phyloP scores from a whole-genome alignment of 2,113 vertebrate species.

The Pteruthius melanotis region DNA sequence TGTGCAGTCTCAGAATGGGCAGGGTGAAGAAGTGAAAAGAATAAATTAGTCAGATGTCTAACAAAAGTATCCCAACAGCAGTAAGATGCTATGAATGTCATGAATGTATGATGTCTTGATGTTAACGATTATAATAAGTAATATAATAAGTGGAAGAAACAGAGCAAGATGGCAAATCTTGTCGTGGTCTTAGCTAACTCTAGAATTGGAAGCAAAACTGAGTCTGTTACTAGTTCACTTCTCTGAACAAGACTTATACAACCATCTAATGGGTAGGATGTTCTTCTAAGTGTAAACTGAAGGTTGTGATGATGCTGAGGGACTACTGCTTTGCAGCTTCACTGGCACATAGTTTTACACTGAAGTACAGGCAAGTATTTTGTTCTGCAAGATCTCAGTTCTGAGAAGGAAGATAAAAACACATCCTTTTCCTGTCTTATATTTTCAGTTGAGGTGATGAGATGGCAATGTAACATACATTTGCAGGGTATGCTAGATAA shows the following conservation, averaged over 20 bases:
- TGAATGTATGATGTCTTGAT: neutral
- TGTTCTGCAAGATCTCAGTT: neutral
- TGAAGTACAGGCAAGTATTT: neutral
- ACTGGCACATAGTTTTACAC: neutral
- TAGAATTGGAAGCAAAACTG: neutral
- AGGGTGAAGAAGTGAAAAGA: neutral
- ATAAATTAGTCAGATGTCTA: neutral
- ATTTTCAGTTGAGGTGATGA: neutral
- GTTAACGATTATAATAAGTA: too few relatives aligned
- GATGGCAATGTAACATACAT: neutral
- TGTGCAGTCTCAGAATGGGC: accelerated
- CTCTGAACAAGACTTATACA: neutral
- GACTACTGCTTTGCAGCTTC: neutral
- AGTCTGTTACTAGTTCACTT: neutral
- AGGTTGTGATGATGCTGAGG: neutral
- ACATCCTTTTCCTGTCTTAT: neutral
- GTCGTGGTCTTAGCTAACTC: neutral
- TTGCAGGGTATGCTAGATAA: neutral
- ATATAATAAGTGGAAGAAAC: neutral
- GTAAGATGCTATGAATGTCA: neutral
- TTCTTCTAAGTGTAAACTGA: neutral
- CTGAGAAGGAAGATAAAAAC: neutral
- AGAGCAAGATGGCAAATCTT: neutral
- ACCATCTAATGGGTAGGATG: neutral
- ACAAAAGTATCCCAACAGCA: neutral